Conservation (phyloP, 2,888 invertebrate genomes). For the Venustoraphidia nigricollis region DNA sequence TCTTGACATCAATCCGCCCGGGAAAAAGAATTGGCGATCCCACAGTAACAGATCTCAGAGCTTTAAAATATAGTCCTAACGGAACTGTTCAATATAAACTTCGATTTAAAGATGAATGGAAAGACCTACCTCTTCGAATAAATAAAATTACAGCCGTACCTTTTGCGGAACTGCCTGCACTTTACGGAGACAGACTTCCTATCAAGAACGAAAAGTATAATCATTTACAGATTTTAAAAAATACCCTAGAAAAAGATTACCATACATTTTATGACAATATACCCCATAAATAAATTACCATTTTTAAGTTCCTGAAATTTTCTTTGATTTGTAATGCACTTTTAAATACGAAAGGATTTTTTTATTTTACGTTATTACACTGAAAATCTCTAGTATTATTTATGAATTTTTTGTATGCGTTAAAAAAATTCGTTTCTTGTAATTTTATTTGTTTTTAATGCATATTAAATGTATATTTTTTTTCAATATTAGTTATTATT, state of each 20-base stretch:
- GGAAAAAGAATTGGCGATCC: constrained; percentile 7
- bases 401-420: no score
- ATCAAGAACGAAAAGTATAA: neutral
- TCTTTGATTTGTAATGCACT: no score
- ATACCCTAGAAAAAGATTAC: neutral
- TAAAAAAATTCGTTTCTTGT: no score
- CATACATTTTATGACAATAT: neutral
- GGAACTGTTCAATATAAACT: constrained; percentile 6
- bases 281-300: neutral
- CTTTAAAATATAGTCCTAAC: constrained; percentile 5
- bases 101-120: constrained; percentile 1
- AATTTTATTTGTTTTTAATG: no score
- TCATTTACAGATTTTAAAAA: neutral
- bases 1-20: constrained; percentile 5
- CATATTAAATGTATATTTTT: no score
- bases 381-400: no score
- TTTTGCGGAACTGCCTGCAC: neutral
- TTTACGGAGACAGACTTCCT: neutral
- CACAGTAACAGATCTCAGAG: constrained; percentile 6
- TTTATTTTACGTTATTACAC: no score
- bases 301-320: no score
- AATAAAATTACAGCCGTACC: neutral
- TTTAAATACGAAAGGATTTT: no score
- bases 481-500: no score
- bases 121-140: neutral